Percentiles rank a stretch among this genome's conserved stretches.
phyloP scores from a whole-genome alignment of 2,888 invertebrate genomes.

The Villa cingulata region DNA sequence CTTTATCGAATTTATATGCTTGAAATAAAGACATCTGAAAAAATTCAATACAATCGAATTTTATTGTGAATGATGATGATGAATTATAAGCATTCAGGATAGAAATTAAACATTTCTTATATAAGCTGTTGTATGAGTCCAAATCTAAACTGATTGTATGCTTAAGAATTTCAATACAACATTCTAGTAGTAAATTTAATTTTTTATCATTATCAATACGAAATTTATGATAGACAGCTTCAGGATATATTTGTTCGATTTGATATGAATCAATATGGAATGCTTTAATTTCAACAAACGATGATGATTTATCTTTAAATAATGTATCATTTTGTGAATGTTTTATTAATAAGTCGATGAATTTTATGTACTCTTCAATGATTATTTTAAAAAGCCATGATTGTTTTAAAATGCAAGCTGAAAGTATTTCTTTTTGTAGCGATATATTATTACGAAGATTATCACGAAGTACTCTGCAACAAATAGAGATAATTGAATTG shows the following conservation, averaged over 20 bases:
- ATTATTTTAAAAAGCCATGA: constrained; percentile 23
- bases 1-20: constrained; percentile 10
- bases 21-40: constrained; percentile 17
- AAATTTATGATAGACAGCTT: constrained; percentile 12
- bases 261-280: constrained; percentile 18
- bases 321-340: no score
- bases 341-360: not conserved
- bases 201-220: constrained; percentile 1
- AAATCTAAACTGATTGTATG: constrained; percentile 22
- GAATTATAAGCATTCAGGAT: constrained; percentile 22
- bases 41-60: constrained; percentile 23
- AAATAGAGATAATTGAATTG: no score
- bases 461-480: constrained; percentile 20
- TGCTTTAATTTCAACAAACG: constrained; percentile 4
- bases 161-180: constrained; percentile 20
- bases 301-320: not conserved
- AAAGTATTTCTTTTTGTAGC: constrained; percentile 27
- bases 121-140: constrained; percentile 19
- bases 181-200: constrained; percentile 14
- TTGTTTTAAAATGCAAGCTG: constrained; percentile 27
- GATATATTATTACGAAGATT: constrained; percentile 24
- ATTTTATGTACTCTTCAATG: constrained; percentile 18
- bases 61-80: constrained; percentile 21
- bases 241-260: constrained; percentile 20
- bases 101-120: constrained; percentile 18